phyloP scores from a whole-genome alignment of 2,113 vertebrate species.

The Struthio camelus region DNA sequence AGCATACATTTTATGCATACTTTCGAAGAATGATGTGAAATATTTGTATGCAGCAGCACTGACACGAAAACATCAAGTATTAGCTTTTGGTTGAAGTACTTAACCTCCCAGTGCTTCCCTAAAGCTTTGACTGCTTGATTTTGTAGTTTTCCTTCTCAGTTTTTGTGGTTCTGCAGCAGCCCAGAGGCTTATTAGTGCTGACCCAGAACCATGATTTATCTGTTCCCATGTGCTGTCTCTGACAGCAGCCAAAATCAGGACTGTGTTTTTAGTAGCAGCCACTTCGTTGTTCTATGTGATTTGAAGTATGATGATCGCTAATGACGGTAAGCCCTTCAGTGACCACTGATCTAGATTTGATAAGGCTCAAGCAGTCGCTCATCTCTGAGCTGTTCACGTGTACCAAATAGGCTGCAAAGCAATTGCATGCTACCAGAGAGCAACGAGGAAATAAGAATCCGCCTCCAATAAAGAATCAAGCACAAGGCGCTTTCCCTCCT shows the following conservation, averaged over 20 bases:
- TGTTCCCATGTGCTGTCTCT: not conserved
- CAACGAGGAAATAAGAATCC: not conserved
- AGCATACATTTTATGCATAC: not conserved
- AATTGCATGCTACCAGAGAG: not conserved
- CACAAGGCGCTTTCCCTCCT: not conserved
- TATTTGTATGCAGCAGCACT: not conserved
- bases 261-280: not conserved
- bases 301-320: not conserved
- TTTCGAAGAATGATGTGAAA: not conserved
- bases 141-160: not conserved
- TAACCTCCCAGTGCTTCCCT: not conserved
- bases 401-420: not conserved
- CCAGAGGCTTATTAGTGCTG: not conserved
- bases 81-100: not conserved
- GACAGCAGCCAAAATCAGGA: not conserved
- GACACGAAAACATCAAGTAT: not conserved
- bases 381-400: not conserved
- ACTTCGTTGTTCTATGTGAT: not conserved
- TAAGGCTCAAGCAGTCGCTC: not conserved
- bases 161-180: not conserved
- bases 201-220: not conserved
- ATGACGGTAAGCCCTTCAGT: not conserved
- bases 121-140: not conserved
- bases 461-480: not conserved
- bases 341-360: not conserved